Base-by-base conservation (phyloP, 2,888 invertebrate genomes). In the Drosophila tripunctata region DNA sequence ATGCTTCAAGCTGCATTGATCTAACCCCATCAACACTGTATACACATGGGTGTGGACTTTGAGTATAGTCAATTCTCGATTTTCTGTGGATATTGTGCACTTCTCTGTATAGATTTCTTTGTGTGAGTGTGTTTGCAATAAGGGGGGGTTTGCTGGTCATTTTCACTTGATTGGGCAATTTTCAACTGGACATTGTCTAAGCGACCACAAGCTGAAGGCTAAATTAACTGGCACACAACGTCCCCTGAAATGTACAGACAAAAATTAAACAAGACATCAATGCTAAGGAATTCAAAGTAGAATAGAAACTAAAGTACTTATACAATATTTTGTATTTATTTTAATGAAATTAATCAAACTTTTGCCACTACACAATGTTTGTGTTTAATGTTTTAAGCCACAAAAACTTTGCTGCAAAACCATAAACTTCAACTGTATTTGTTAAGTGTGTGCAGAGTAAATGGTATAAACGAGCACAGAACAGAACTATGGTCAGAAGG, bases 101-200 rank as follows among this genome's bases (percentile, higher is more conserved):
- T 44, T 22, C 22, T 43, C 17, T 24, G 17, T 5, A 17, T 19
- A 3, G 8, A 14, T 35, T 35, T 38, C 21, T 21, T 14, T 38
- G n/a, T 55, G 24, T 48, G 27, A 50, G 33, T 31, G 40, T 31
- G 50, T 50, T 33, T 36, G n/a, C n/a, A n/a, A 24, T 58, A 33
- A 30, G 27, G 36, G 17, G 44, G 51, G 45, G 74, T 51, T 61
- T 69, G 68, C 60, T 64, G 84, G 75, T 73, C 72, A 84, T 69
- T 87, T 74, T 72, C 78, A 72, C 87, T 72, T 84, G 78, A 81
- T 83, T 87, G 78, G 82, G 62, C 81, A 76, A 75, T 83, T 78
- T 72, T 38, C 71, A 72, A 55, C 71, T 66, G 54, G 41, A 35
- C 60, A 73, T 80, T 83, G 83, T 80, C 80, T 83, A 80, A 83